phyloP scores from a whole-genome alignment of 2,113 vertebrate genomes.

The Tenebrosternarchus preto region DNA sequence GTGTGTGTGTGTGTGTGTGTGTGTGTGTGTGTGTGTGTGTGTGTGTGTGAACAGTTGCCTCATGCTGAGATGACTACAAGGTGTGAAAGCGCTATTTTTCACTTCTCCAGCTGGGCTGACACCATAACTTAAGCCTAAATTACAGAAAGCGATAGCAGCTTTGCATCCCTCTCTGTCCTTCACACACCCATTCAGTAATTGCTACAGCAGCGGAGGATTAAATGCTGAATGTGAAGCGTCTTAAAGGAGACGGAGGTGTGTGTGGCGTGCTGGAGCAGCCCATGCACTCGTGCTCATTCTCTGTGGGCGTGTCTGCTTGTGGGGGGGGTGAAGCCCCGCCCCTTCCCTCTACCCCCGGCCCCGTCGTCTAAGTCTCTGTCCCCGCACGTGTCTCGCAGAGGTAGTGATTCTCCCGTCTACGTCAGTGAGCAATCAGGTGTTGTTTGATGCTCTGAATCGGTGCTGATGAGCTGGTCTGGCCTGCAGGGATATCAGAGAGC shows the following conservation, averaged over 20 bases:
- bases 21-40: not conserved
- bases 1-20: not conserved
- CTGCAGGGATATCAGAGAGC: not conserved
- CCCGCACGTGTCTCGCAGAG: slow-evolving; percentile 3
- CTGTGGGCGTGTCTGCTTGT: too few relatives aligned
- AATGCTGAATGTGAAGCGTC: not conserved
- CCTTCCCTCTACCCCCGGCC: slow-evolving; percentile 9
- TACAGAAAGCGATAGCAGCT: not conserved
- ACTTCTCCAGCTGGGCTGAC: slow-evolving; percentile 12
- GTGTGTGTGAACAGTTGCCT: not conserved
- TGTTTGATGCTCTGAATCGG: slow-evolving; percentile 31
- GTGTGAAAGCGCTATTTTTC: slow-evolving; percentile 13
- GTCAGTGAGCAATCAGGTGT: slow-evolving; percentile 46
- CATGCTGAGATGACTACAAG: not conserved
- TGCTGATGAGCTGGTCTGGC: slow-evolving; percentile 41
- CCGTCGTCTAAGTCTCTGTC: slow-evolving; percentile 5
- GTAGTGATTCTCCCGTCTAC: slow-evolving; percentile 21
- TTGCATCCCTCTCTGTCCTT: not conserved
- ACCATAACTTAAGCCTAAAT: not conserved
- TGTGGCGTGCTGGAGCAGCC: not conserved
- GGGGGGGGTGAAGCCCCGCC: not conserved
- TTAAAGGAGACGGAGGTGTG: not conserved
- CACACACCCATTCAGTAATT: not conserved
- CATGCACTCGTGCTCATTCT: too few relatives aligned
- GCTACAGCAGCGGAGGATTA: not conserved